phyloP scores from a whole-genome alignment of 2,797 vertebrate species.

The Coendou prehensilis region DNA sequence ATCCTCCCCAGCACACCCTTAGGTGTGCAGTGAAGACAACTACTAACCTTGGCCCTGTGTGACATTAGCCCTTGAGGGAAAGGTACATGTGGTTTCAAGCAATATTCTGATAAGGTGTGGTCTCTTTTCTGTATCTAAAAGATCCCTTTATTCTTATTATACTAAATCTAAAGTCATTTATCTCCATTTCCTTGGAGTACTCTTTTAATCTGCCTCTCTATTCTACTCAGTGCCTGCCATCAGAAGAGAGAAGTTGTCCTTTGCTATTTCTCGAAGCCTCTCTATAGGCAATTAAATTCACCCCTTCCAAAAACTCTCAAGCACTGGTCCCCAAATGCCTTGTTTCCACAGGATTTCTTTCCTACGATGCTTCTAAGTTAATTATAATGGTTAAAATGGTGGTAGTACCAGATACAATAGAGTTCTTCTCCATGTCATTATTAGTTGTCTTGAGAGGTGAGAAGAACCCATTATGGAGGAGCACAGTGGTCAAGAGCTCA shows the following conservation, averaged over 20 bases:
- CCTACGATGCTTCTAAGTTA: neutral
- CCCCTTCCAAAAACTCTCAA: slow-evolving; percentile 23
- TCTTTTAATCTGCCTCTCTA: slow-evolving; percentile 10
- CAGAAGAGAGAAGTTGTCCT: neutral
- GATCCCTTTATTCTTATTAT: neutral
- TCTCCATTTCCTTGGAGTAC: slow-evolving; percentile 59
- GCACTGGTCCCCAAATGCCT: neutral
- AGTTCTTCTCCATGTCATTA: neutral
- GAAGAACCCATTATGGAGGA: neutral
- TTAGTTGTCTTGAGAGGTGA: neutral
- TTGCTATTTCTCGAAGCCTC: neutral
- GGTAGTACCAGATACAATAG: neutral
- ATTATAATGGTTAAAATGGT: neutral
- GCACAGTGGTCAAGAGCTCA: neutral
- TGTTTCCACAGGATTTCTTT: slow-evolving; percentile 24
- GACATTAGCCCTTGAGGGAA: neutral
- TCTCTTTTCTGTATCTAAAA: slow-evolving; percentile 31
- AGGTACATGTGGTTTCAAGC: neutral
- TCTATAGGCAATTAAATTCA: neutral
- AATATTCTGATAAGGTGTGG: neutral
- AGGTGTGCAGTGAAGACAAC: neutral
- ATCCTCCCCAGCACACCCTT: neutral
- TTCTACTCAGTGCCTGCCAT: neutral
- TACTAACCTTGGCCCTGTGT: neutral
- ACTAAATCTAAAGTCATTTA: slow-evolving; percentile 44